A percentile compares a stretch with the other conserved stretches of the same genome.
phyloP scores from a whole-genome alignment of 2,888 invertebrate genomes.

The Saturnia pavonia region DNA sequence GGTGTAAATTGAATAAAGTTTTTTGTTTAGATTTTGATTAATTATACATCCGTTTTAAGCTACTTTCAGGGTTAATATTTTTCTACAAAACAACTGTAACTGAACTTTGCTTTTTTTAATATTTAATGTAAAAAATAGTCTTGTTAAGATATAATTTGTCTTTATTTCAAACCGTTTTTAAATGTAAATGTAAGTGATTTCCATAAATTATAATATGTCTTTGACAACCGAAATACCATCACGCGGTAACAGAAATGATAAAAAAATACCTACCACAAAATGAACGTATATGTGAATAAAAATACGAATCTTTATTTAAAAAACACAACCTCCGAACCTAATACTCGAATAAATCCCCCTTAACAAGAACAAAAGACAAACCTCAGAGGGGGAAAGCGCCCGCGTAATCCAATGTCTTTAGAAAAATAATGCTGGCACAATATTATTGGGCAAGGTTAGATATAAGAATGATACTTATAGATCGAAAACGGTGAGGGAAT shows the following conservation, averaged over 20 bases:
- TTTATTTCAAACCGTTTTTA: too few species aligned
- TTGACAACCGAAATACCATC: background rate
- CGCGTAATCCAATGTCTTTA: conserved; percentile 53
- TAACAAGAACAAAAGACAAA: conserved; percentile 63
- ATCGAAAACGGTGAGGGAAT: conserved; percentile 31
- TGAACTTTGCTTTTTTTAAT: too few species aligned
- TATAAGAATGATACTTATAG: conserved; percentile 34
- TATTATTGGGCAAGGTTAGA: conserved; percentile 44
- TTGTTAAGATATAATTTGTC: too few species aligned
- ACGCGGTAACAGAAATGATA: background rate
- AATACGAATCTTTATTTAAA: conserved; percentile 39
- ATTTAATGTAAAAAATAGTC: too few species aligned
- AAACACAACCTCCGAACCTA: conserved; percentile 44
- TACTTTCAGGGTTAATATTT: too few species aligned
- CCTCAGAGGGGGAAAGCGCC: conserved; percentile 46
- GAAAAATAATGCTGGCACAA: conserved; percentile 56
- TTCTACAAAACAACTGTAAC: too few species aligned
- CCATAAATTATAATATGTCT: background rate
- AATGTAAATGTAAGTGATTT: background rate
- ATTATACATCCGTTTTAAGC: too few species aligned
- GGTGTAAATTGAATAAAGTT: too few species aligned
- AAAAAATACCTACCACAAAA: background rate
- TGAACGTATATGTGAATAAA: conserved; percentile 15
- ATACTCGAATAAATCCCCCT: conserved; percentile 53
- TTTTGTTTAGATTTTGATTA: too few species aligned